Percentiles rank a stretch among this genome's conserved stretches.
Conservation (phyloP, 37 sponge, comb jelly and placozoan species). For the Haliclona indistincta region DNA sequence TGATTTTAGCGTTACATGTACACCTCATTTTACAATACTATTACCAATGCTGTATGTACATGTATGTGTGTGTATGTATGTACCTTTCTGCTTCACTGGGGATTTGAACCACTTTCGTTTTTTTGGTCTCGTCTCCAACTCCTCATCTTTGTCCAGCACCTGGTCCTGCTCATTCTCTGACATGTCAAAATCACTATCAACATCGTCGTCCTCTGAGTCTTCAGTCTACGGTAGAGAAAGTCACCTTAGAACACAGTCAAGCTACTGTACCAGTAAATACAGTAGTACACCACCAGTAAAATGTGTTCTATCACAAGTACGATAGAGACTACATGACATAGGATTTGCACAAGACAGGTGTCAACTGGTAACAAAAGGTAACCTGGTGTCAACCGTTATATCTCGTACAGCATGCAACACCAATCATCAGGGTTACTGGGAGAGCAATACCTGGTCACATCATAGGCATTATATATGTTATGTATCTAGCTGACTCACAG, state of each 20-base stretch:
- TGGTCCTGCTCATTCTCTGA: conserved; percentile 39
- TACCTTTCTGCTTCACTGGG: neutral
- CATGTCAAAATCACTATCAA: conserved; percentile 90
- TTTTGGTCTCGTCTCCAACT: conserved; percentile 23
- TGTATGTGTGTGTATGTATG: neutral
- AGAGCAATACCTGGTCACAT: too few relatives aligned
- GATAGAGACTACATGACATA: neutral
- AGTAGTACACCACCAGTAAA: neutral
- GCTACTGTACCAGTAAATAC: neutral
- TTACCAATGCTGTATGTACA: neutral
- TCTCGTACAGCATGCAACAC: too few relatives aligned
- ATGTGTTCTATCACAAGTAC: neutral
- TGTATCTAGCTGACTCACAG: too few relatives aligned
- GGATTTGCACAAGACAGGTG: too few relatives aligned
- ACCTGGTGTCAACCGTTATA: too few relatives aligned
- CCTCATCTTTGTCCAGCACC: conserved; percentile 22
- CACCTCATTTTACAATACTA: too few relatives aligned
- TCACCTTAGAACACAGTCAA: neutral
- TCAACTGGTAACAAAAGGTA: too few relatives aligned
- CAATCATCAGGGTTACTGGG: too few relatives aligned
- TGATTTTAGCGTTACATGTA: too few relatives aligned
- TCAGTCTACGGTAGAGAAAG: conserved; percentile 39
- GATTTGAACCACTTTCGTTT: conserved; percentile 39
- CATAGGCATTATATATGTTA: too few relatives aligned
- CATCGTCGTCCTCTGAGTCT: conserved; percentile 67